Base-by-base conservation (phyloP, 2,113 vertebrate species). In the Callochromis pleurospilus region DNA sequence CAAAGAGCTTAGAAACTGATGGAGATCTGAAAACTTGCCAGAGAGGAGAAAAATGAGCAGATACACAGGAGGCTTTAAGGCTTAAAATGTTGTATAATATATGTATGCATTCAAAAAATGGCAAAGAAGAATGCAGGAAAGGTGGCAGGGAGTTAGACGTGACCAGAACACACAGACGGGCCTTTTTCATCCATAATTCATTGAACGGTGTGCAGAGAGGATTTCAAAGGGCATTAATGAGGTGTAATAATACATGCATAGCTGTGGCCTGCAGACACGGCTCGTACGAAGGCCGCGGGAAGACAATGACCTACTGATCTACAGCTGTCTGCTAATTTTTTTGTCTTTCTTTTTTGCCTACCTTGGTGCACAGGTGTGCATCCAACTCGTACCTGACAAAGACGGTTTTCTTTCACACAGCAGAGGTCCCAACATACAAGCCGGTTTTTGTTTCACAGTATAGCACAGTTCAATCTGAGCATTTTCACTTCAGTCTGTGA, bases 171-270 rank as follows among this genome's bases (percentile, higher is more conserved):
- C 82, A 80, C 84, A 82, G 26, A 80, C 75, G 53, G 82, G 77
- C 89, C 5, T 89, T 83, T 68, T 91, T 82, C 91, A 94, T 94
- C 84, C 88, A 92, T 92, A 83, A 94, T 93, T 94, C 91, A 95
- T 87, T 0, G 15, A 53, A 80, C 62, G 83, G 85, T 91, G 53
- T 45, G 86, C 89, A 84, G 86, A 77, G 88, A 62, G 73, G 70
- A 29, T 91, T 95, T 95, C 95, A 95, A 89, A 94, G 88, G 89
- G 89, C 91, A 90, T 93, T 94, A 93, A 93, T 94, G 90, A 94
- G 90, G 79, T 80, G 82, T 84, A 86, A 82, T 75, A 68, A 86
- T 85, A 89, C 85, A 83, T 15, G 84, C 60, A 65, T 19, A 12
- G 45, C 80, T 53, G 82, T 33, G 80, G 87, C 88, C 88, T 15